Conservation (phyloP, 2,797 vertebrate species). For the Kryptopterus vitreolus region DNA sequence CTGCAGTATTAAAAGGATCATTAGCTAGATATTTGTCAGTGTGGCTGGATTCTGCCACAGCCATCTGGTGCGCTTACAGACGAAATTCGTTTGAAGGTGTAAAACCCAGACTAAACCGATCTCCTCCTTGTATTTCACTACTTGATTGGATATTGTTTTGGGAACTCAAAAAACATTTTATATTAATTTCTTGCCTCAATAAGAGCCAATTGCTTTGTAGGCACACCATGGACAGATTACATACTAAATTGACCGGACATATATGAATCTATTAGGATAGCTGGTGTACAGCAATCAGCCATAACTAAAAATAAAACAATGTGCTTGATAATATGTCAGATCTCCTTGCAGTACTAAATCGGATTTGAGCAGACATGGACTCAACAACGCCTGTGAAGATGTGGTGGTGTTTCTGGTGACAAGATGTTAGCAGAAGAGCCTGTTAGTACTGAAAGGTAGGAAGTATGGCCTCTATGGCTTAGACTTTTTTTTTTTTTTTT, state of each 20-base stretch:
- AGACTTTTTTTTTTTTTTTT: no score
- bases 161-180: neutral
- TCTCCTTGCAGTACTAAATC: no score
- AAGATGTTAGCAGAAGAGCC: no score
- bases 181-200: neutral
- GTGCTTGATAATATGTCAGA: no score
- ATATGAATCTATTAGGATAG: no score
- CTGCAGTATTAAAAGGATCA: slow-evolving; percentile 62
- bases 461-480: no score
- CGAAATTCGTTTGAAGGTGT: slow-evolving; percentile 55
- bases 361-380: no score
- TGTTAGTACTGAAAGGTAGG: no score
- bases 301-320: no score
- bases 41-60: slow-evolving; percentile 62
- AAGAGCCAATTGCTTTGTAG: neutral
- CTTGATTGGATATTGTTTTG: neutral
- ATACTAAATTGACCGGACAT: neutral
- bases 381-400: no score
- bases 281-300: no score
- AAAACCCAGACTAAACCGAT: slow-evolving; percentile 47
- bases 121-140: neutral
- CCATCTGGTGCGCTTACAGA: slow-evolving; percentile 71
- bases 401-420: no score
- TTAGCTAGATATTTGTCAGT: slow-evolving; percentile 70
- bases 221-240: neutral